Evolutionary conservation across 2,888 invertebrate genomes (phyloP), one percentile per base, ranked within the genome.

Genomic region (Orthosia incerta): DNA sequence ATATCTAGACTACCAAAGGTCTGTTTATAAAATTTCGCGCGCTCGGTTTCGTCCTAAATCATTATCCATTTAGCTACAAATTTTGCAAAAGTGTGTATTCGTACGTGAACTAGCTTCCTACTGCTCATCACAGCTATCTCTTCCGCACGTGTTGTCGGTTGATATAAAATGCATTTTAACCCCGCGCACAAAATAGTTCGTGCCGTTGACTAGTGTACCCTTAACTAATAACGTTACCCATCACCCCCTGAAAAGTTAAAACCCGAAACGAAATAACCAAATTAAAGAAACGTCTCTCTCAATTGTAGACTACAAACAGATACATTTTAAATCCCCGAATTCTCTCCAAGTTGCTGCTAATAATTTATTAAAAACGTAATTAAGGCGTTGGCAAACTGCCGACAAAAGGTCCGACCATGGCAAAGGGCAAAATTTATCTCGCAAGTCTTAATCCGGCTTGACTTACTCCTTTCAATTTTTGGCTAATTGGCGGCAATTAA

Each of bases 331-430:
- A 86, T 84, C 85, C 84, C 81, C 75, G 61, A 77, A 69, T 82
- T 82, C 80, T 73, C 79, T 76, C 75, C 73, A 84, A 87, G 82
- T 85, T 88, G 81, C 74, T 60, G 53, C 80, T 86, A 77, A 82
- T 92, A 90, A 93, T 91, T 93, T 90, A 93, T 93, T 92, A 91
- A 92, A 90, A 91, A 89, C 87, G 87, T 86, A 91, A 93, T 93
- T 91, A 92, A 82, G 84, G 83, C 73, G 85, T 74, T 73, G 81
- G 86, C 83, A 83, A 83, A 86, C 88, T 88, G 88, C 87, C 86
- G 74, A 70, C 75, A 68, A 85, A 87, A 83, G 88, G 80, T 86
- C 76, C 60, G 69, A 13, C 45, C 45, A 20, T 61, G 71, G 77
- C 82, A 87, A 87, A 88, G 86, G 83, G 85, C 76, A 85, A 83